A percentile compares a stretch with the other conserved stretches of the same genome.
These are phyloP conservation scores for Ichneumoninae sp. DNA, from an alignment of 2,888 invertebrate genomes.

Conservation along the genomic window DNA sequence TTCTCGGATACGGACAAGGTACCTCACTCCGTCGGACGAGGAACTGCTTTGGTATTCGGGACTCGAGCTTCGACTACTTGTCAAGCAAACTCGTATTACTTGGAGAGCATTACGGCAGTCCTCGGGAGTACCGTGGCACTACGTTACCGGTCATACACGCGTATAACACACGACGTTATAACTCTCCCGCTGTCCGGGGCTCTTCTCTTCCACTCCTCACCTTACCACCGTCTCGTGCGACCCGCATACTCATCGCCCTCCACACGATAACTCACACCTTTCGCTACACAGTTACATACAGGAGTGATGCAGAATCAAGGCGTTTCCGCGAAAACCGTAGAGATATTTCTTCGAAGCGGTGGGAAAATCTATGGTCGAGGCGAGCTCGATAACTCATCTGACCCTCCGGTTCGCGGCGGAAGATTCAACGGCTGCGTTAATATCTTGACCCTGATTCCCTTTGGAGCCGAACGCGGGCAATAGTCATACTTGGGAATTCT, in stretches of 20 bases:
- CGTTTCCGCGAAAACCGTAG: not conserved
- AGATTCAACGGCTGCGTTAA: no score
- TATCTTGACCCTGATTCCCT: no score
- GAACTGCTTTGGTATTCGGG: conserved; percentile 59
- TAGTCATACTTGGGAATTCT: no score
- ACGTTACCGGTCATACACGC: conserved; percentile 39
- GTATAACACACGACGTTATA: conserved; percentile 49
- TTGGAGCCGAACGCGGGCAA: no score
- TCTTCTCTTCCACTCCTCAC: conserved; percentile 11
- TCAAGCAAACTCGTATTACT: conserved; percentile 81
- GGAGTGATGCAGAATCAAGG: conserved; percentile 21
- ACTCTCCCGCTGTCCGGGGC: conserved; percentile 45
- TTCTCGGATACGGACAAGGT: conserved; percentile 4
- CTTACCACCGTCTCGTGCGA: conserved; percentile 10
- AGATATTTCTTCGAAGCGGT: not conserved
- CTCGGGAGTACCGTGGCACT: conserved; percentile 61
- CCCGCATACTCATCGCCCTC: conserved; percentile 38
- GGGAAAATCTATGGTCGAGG: not conserved
- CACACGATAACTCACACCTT: conserved; percentile 30
- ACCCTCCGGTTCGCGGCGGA: not conserved
- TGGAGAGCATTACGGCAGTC: conserved; percentile 73
- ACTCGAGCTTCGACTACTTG: conserved; percentile 78
- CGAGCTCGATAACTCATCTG: not conserved
- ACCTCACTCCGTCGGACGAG: not conserved
- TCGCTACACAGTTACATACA: conserved; percentile 10